Evolutionary conservation across 2,113 vertebrate genomes (phyloP), one percentile per base, ranked within the genome.

Genomic region (Sphyrna mokarran): DNA sequence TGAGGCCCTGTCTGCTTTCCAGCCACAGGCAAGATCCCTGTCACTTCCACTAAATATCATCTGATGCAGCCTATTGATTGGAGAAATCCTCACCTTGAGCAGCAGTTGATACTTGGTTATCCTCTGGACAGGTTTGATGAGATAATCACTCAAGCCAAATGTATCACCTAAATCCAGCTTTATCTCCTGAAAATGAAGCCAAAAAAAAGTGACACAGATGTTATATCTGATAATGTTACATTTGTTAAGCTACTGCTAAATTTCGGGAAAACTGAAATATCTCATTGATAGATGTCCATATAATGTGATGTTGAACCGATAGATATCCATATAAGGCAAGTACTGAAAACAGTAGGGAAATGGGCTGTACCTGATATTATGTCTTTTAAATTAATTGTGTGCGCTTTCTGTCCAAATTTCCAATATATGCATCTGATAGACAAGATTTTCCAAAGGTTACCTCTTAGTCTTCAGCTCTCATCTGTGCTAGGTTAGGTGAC

Each of bases 41-140:
- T 29, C 9, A 11, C 11, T 23, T 13, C 29, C 10, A 11, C 10
- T 33, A 76, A 76, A 33, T 76, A 76, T 33, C 29, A 33, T 8
- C 13, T 58, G 16, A 33, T 91, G 43, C 26, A 18, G 58, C 33
- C 63, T 63, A 8, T 63, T 54, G 33, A 14, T 91, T 91, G 87
- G 26, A 89, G 13, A 63, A 63, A 29, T 23, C 95, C 96, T 97
- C 96, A 99, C 99, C 99, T 99, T 99, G 96, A 99, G 98, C 40
- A 99, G 97, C 95, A 99, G 97, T 96, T 99, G 99, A 96, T 99
- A 99, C 96, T 99, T 99, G 96, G 99, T 99, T 97, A 99, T 99
- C 97, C 99, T 99, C 97, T 99, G 99, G 96, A 99, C 99, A 6
- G 99, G 99, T 97, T 99, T 99, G 96, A 99, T 99, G 90, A 99